phyloP scores from a whole-genome alignment of 2,888 invertebrate species.

The Apamea sordens region DNA sequence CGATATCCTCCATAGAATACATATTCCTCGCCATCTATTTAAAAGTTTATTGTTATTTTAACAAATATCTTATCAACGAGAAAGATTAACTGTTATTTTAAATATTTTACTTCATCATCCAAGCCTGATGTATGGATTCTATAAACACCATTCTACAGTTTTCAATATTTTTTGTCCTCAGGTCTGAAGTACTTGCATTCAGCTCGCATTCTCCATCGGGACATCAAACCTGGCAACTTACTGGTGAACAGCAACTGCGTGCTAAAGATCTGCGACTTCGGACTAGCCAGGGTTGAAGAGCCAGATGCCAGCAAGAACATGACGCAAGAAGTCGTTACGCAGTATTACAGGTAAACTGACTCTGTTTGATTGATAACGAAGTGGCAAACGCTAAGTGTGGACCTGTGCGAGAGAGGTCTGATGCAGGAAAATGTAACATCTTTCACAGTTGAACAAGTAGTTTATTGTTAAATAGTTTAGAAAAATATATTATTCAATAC shows the following conservation, averaged over 20 bases:
- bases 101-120: background rate
- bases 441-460: background rate
- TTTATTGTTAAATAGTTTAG: background rate
- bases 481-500: background rate
- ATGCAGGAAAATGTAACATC: background rate
- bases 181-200: slow-evolving; percentile 99
- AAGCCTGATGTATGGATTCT: background rate
- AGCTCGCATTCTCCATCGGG: slow-evolving; percentile 99
- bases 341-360: slow-evolving; percentile 94
- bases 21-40: background rate
- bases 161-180: slow-evolving; percentile 77
- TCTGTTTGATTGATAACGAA: background rate
- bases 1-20: background rate
- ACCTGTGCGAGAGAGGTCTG: background rate
- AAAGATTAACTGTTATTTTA: too few species aligned
- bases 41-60: background rate
- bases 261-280: slow-evolving; percentile 99
- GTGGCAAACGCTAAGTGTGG: background rate
- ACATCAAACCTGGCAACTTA: slow-evolving; percentile 99
- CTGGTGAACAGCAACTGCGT: slow-evolving; percentile 99
- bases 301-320: slow-evolving; percentile 97
- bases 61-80: background rate
- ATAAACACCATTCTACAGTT: background rate
- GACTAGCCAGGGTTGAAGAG: slow-evolving; percentile 99
- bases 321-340: slow-evolving; percentile 99